A percentile compares a stretch with the other conserved stretches of the same genome.
Conservation (phyloP, 2,113 vertebrate species). For the Chunga burmeisteri region DNA sequence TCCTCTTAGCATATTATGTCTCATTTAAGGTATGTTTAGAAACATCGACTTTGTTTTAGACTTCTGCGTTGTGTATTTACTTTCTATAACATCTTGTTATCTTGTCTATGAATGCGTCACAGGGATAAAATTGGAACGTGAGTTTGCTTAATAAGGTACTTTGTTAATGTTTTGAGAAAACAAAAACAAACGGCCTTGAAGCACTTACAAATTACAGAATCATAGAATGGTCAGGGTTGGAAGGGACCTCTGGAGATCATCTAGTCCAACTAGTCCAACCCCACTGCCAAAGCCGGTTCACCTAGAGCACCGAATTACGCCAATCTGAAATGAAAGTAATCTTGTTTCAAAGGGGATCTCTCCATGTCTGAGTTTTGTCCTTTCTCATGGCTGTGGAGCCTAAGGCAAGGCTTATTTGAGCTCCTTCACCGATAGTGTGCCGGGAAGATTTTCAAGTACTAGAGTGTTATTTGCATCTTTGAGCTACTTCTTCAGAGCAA, state of each 20-base stretch:
- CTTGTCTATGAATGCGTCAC: not conserved
- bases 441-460: not conserved
- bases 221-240: too few relatives aligned
- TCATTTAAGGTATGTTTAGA: not conserved
- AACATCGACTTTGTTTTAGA: not conserved
- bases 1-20: not conserved
- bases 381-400: not conserved
- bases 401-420: not conserved
- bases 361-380: not conserved
- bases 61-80: not conserved
- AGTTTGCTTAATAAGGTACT: not conserved
- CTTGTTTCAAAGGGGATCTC: not conserved
- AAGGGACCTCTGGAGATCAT: too few relatives aligned
- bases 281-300: too few relatives aligned
- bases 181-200: not conserved
- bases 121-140: not conserved
- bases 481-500: not conserved
- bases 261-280: too few relatives aligned
- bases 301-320: too few relatives aligned
- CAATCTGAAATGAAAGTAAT: too few relatives aligned
- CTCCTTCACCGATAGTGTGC: not conserved
- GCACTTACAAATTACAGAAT: not conserved
- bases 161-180: not conserved
- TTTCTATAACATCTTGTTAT: not conserved
- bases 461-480: not conserved